phyloP scores from a whole-genome alignment of 2,113 vertebrate species.

The Chloebia gouldiae region DNA sequence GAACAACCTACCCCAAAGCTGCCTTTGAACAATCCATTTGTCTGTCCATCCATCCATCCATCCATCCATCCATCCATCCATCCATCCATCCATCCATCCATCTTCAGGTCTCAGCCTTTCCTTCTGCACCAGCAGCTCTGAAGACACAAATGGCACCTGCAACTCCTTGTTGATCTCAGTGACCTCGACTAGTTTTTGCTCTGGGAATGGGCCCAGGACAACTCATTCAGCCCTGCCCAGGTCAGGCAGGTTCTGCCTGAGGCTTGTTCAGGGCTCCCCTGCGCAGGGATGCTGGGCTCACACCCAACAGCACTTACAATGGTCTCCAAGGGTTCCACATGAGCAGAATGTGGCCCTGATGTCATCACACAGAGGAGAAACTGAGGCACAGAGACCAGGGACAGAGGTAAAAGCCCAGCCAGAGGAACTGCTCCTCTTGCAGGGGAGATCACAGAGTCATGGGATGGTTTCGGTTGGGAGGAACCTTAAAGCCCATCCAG shows the following conservation, averaged over 20 bases:
- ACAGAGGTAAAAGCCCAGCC: background rate
- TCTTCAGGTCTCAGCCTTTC: background rate
- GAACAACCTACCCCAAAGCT: background rate
- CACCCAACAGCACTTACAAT: background rate
- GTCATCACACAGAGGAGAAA: background rate
- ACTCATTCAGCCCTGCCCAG: fast-evolving
- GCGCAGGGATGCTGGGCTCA: background rate
- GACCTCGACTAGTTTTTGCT: background rate
- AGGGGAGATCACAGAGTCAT: background rate
- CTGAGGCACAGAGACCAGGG: background rate
- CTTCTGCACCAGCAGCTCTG: background rate
- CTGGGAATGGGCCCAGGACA: background rate
- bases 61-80: background rate
- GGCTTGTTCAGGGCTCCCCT: background rate
- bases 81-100: background rate
- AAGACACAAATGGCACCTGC: background rate
- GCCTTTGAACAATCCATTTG: background rate
- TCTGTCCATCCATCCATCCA: background rate
- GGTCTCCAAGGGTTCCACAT: fast-evolving
- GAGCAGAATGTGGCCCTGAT: background rate
- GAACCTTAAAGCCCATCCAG: background rate
- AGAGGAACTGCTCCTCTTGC: background rate
- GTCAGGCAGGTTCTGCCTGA: background rate
- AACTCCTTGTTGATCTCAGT: background rate
- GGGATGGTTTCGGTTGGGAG: background rate